Base-by-base conservation (phyloP, 2,888 invertebrate species). In the Cheilosia pagana region DNA sequence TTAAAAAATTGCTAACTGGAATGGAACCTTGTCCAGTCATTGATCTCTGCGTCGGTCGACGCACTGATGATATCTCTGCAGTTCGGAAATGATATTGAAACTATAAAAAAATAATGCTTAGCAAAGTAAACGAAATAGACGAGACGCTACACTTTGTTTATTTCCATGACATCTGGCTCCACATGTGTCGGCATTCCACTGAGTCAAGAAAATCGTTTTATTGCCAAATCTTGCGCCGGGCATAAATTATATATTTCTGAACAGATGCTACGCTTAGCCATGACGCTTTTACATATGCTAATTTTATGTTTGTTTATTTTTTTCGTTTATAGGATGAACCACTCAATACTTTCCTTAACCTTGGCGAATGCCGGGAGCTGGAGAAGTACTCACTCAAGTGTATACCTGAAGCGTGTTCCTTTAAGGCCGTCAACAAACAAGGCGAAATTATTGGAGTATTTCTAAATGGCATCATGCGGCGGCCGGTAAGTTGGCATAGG, bases 381-480 rank as follows among this genome's bases (percentile, higher is more conserved):
- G 94, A 94, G 88, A 91, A 93, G 28, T 94, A 93, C 86, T 93
- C 93, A 31, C 87, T 92, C 48, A 92, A 92, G 53, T 92, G 93
- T 21, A 90, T 94, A n/a, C 90, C 91, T 31, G 93, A 94, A 75
- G 92, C 92, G 68, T 92, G 94, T 83, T 94, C 94, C 8, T 91
- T 93, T 31, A 94, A 93, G 90, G 94, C 94, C 0, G 92, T 94
- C 1, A 91, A 93, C 23, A 90, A 90, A 0, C 90, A 89, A 75
- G 93, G 93, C 19, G 90, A 93, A 59, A 92, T 94, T 59, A 91
- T 94, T 75, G 94, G 94, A 5, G 92, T 94, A 7, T 91, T 92
- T 75, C 88, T 94, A 10, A 94, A 93, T 88, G 94, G 93, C 68
- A 87, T 92, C 14, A 88, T 92, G 78, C 88, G 88, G n/a, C 88